Evolutionary conservation across 2,113 vertebrate genomes (phyloP).

Genomic region (Corvus cornix): DNA sequence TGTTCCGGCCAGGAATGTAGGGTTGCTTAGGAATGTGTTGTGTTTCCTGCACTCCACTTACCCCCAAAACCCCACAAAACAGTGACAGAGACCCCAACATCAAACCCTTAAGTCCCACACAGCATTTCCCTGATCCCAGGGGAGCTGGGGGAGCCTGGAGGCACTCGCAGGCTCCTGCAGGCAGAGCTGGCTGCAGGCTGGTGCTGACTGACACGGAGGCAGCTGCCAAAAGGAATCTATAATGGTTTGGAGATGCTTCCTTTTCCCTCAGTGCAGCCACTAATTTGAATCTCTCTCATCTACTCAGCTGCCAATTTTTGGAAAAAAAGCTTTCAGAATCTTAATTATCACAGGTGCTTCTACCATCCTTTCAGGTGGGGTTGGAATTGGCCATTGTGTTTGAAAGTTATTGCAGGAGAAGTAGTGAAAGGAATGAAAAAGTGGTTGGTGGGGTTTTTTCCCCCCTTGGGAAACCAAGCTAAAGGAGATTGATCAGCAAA

Average conservation of each 20-base stretch:
- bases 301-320: background rate
- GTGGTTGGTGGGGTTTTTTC: background rate
- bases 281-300: conserved; percentile 28
- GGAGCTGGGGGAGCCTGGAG: background rate
- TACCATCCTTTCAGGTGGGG: background rate
- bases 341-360: background rate
- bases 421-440: background rate
- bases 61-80: background rate
- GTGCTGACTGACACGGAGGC: background rate
- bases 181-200: background rate
- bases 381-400: background rate
- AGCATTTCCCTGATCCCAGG: background rate
- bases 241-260: background rate
- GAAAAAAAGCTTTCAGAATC: background rate
- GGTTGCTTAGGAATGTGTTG: background rate
- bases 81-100: background rate
- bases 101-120: background rate
- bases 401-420: background rate
- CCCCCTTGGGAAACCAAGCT: background rate
- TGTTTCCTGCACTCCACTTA: background rate
- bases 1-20: background rate
- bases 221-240: background rate
- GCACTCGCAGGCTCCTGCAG: background rate
- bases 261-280: background rate
- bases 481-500: background rate